Percentiles rank a stretch among this genome's conserved stretches.
Conservation (phyloP, 2,113 vertebrate genomes). For the Drymodes brunneopygia region DNA sequence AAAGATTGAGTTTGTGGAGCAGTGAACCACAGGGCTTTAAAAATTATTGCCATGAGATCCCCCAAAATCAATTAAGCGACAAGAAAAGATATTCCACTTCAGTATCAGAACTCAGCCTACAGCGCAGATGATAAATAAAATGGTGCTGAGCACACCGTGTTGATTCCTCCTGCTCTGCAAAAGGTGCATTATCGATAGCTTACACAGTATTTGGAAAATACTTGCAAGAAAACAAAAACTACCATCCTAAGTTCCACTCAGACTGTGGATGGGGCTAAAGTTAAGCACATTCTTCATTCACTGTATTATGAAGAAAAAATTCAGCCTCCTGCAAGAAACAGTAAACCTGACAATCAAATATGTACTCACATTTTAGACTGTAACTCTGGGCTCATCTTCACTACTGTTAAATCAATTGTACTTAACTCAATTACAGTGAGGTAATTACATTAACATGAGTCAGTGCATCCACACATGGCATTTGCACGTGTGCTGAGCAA, state of each 20-base stretch:
- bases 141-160: not conserved
- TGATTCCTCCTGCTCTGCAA: not conserved
- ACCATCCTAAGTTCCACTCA: not conserved
- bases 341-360: slow-evolving; percentile 8
- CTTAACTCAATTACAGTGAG: slow-evolving; percentile 63
- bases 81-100: not conserved
- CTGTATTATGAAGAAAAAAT: not conserved
- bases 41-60: not conserved
- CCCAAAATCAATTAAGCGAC: not conserved
- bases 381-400: slow-evolving; percentile 51
- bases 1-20: not conserved
- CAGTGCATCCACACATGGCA: slow-evolving; percentile 63
- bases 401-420: slow-evolving; percentile 60
- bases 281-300: not conserved
- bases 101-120: not conserved
- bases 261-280: not conserved
- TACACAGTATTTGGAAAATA: not conserved
- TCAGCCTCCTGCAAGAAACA: not conserved
- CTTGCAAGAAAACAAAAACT: not conserved
- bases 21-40: not conserved
- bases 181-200: fast-evolving
- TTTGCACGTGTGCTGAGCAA: slow-evolving; percentile 40
- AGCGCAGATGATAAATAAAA: not conserved
- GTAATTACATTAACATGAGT: slow-evolving; percentile 67
- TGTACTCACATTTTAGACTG: not conserved